Conservation (phyloP, 1,140 invertebrate species). For the Dinoponera quadriceps region DNA sequence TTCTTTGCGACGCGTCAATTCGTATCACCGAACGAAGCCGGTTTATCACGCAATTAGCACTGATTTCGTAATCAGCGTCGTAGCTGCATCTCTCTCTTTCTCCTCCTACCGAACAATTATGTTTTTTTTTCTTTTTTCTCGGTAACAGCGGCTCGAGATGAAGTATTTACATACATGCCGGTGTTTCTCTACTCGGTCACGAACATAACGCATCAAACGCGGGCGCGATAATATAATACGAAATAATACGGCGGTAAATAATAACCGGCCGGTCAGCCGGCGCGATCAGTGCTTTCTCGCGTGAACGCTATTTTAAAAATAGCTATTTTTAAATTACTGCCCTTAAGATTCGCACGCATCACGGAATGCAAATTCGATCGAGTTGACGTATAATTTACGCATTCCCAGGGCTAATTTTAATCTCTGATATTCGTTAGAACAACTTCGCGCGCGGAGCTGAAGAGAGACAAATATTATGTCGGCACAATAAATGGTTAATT, state of each 20-base stretch:
- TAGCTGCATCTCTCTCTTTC: neutral
- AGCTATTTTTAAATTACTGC: neutral
- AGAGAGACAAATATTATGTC: too few relatives aligned
- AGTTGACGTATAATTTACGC: neutral
- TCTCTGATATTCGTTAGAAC: neutral
- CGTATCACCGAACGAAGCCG: neutral
- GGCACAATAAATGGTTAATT: too few relatives aligned
- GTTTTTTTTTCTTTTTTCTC: neutral
- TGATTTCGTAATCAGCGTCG: conserved; percentile 14
- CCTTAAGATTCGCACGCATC: too few relatives aligned
- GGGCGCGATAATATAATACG: neutral
- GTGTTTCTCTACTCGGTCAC: neutral
- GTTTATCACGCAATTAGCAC: conserved; percentile 25
- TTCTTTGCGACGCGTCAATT: neutral
- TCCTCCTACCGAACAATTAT: neutral
- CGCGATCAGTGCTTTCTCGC: neutral
- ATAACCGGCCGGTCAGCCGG: neutral
- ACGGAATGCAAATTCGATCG: neutral
- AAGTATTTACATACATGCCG: neutral
- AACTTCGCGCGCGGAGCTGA: neutral
- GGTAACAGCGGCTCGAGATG: neutral
- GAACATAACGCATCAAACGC: neutral
- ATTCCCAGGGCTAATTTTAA: neutral
- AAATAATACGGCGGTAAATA: neutral
- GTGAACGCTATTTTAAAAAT: neutral